Conservation (phyloP, 2,797 vertebrate species). For the Yasuhikotakia modesta region DNA sequence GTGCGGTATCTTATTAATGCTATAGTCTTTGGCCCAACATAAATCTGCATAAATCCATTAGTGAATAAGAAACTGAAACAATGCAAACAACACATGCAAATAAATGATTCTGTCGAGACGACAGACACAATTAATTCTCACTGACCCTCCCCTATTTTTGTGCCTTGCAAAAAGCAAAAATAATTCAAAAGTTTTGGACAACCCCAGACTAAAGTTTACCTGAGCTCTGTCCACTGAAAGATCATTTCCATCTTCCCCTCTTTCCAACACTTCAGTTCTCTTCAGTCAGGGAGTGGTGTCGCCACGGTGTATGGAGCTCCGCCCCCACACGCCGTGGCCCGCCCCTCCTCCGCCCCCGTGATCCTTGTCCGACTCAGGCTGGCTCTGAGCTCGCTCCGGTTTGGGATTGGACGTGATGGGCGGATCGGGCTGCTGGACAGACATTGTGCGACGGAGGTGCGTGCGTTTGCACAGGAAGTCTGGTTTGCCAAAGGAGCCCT, state of each 20-base stretch:
- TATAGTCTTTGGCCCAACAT: no score
- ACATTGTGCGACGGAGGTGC: slow-evolving; percentile 95
- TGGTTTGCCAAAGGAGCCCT: slow-evolving; percentile 95
- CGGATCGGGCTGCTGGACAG: slow-evolving; percentile 93
- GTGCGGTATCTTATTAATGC: no score
- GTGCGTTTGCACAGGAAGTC: slow-evolving; percentile 96
- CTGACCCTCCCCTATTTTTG: no score
- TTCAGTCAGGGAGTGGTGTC: slow-evolving; percentile 78
- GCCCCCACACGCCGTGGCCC: slow-evolving; percentile 73
- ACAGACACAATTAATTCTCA: no score
- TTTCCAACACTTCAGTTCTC: slow-evolving; percentile 2
- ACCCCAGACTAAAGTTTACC: slow-evolving; percentile 23
- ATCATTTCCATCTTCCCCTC: slow-evolving; percentile 20
- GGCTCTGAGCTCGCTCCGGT: slow-evolving; percentile 96
- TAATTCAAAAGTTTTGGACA: background rate
- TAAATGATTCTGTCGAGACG: no score
- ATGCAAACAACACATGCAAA: no score
- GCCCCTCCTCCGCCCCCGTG: slow-evolving; percentile 75
- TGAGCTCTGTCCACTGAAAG: slow-evolving; percentile 24
- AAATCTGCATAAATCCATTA: no score
- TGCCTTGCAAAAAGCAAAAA: no score
- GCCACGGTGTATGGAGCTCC: slow-evolving; percentile 76
- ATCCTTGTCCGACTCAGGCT: slow-evolving; percentile 96
- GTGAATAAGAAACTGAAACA: no score
- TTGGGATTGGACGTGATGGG: slow-evolving; percentile 87